A percentile compares a stretch with the other conserved stretches of the same genome.
Conservation (phyloP, 2,797 vertebrate genomes). For the Enteromius viviparus region DNA sequence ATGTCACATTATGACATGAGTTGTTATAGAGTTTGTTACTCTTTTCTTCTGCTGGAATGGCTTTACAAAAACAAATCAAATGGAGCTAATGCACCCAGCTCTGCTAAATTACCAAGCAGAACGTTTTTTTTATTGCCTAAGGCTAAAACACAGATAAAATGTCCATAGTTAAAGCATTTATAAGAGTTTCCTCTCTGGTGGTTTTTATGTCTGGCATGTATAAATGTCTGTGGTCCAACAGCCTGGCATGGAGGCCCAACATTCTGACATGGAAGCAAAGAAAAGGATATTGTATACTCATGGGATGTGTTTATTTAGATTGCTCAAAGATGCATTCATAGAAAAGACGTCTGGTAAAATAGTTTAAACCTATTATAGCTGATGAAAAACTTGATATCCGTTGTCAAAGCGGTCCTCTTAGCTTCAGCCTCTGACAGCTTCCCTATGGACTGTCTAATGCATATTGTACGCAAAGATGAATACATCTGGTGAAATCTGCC, state of each 20-base stretch:
- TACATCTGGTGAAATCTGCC: not conserved
- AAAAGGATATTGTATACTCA: conserved; percentile 14
- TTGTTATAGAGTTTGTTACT: conserved; percentile 21
- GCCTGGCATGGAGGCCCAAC: conserved; percentile 28
- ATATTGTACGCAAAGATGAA: not conserved
- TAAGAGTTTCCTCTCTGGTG: conserved; percentile 25
- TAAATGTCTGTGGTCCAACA: conserved; percentile 33
- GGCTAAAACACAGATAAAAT: conserved; percentile 40
- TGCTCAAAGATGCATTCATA: conserved; percentile 19
- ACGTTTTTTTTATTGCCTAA: conserved; percentile 13
- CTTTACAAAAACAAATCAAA: conserved; percentile 37
- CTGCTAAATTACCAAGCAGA: conserved; percentile 23
- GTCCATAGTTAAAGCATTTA: conserved; percentile 38
- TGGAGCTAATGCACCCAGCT: conserved; percentile 30
- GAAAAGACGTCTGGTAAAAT: conserved; percentile 8
- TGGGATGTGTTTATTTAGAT: conserved; percentile 25
- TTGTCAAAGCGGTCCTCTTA: conserved; percentile 3
- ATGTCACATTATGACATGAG: conserved; percentile 35
- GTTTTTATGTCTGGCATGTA: conserved; percentile 42
- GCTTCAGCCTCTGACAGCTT: not conserved
- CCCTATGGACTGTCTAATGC: not conserved
- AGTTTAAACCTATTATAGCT: conserved; percentile 16
- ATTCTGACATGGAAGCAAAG: conserved; percentile 30
- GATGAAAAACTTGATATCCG: conserved; percentile 9
- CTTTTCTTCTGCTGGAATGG: conserved; percentile 21